Base-by-base conservation (phyloP, 37 sponge, comb jelly and placozoan genomes). In the Agelas oroides region DNA sequence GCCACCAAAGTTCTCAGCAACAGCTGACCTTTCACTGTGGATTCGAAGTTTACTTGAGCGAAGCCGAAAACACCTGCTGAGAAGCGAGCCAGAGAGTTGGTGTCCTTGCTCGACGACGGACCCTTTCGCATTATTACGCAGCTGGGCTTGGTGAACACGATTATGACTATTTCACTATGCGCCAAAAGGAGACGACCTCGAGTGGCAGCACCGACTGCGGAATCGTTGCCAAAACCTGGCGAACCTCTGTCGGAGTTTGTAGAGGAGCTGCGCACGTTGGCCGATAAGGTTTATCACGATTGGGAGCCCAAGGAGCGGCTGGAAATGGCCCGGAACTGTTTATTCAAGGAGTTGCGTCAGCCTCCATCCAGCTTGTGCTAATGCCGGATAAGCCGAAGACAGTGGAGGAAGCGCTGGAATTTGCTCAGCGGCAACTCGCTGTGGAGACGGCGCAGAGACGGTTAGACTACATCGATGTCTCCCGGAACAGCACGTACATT, bases 341-440 rank as follows among this genome's bases (percentile, higher is more conserved):
- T 39, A 71, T 71, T 71, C 72, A 71, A 35, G 72, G 72, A 24
- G n/a, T 71, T 39, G 40, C 17, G 25, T 71, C 72, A n/a, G 41
- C 79, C 23, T 79, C 69, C 31, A 38, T 66, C 21, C 80, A 79
- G 40, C 80, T 79, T 17, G 30, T 20, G n/a, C 40, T 79, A 12
- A 79, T 79, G 69, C 41, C n/a, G 41, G 80, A 79, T 24, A 64
- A 46, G 53, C 79, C 79, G 25, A 38, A 33, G 40, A 63, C 62
- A 25, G 15, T 78, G 6, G 78, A 77, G 23, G 78, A 59, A 3
- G 63, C 78, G n/a, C 23, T 76, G 32, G 36, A 17, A 21, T 28
- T 76, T 30, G 63, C 78, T 1, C 32, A 25, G 23, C 63, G 34
- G 60, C 58, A 38, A 33, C 39, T 56, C 55, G 61, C 77, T 23